Base-by-base conservation (phyloP, 2,113 vertebrate species). In the Nansenia antarctica region DNA sequence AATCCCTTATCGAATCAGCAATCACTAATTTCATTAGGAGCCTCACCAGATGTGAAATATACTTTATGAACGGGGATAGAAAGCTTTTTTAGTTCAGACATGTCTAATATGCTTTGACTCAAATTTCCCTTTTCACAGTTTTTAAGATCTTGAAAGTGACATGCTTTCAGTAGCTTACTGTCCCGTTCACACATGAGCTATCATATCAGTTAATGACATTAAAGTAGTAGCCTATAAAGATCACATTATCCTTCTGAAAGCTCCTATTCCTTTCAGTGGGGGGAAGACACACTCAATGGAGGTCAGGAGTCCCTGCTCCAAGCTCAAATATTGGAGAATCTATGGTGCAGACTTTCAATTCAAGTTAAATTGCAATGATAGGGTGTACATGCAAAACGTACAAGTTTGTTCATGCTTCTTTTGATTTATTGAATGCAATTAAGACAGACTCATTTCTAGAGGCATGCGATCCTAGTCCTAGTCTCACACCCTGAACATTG, bases 11-110 rank as follows among this genome's bases (percentile, higher is more conserved):
- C 26, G 7, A 66, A 52, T 67, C 47, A 67, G 37, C 5, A 15
- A n/a, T 37, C 20, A 9, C 63, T 49, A 49, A 62, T 66, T 22
- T 3, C 9, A 55, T 62, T 72, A 62, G 65, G 39, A n/a, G 3
- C 32, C 24, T 14, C 30, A 32, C 29, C 31, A 14, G 24, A 24
- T 15, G n/a, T n/a, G n/a, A n/a, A n/a, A n/a, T 54, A 24, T 54
- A 20, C n/a, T 3, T 22, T 14, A 6, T 26, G 52, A 54, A 20
- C n/a, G 20, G 5, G n/a, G 9, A 49, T 8, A 49, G n/a, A 49
- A 49, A 22, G 45, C n/a, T 20, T 49, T 49, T n/a, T 49, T 6
- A 49, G 45, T 49, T n/a, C 18, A 49, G 12, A 49, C 45, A 49
- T 20, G n/a, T 5, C 15, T 49, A n/a, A 49, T 49, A 5, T 18